Base-by-base conservation (phyloP, 2,113 vertebrate genomes). In the Phrynosoma platyrhinos region DNA sequence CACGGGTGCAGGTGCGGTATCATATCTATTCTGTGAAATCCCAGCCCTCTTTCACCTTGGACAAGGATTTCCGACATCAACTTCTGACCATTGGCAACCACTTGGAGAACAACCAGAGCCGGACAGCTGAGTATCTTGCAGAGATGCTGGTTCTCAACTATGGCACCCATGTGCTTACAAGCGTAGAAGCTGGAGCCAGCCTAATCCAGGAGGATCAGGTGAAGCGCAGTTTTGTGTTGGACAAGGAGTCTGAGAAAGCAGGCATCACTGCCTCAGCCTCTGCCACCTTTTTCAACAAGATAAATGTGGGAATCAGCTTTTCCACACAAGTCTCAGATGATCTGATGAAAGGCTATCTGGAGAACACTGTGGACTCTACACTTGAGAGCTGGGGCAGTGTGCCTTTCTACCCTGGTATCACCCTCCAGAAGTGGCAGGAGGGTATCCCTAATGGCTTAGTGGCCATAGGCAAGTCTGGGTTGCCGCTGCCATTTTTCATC, bases 361-460 rank as follows among this genome's bases (percentile, higher is more conserved):
- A 89, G n/a, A 97, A 96, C 81, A 95, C 94, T 12, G 91, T 90
- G 53, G 96, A 97, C 91, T 97, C 97, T 1, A 74, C 95, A 20
- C 95, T 89, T 0, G 89, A 95, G 86, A 96, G 96, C 88, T 94
- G 96, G 0, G 96, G 97, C 0, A 93, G 96, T 2, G 71, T 55
- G 32, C 95, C 97, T 27, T 97, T 97, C 91, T 97, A 97, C 90
- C 97, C 96, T 2, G 97, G 97, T 23, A 96, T 97, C 91, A 96
- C 95, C 68, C 89, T 98, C 84, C 94, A 97, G 94, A 96, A 93
- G 84, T 97, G 96, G 97, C 97, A 97, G 86, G 95, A 97, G 82
- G 96, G 94, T 84, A 96, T 94, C 53, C 79, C 66, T 72, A 97
- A 97, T 92, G 96, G 97, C 86, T 93, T 98, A 83, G 96, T 97